A percentile compares a stretch with the other conserved stretches of the same genome.
These are phyloP conservation scores for Polymixis flavicincta DNA, from an alignment of 2,888 invertebrate genomes.

Conservation along the genomic window DNA sequence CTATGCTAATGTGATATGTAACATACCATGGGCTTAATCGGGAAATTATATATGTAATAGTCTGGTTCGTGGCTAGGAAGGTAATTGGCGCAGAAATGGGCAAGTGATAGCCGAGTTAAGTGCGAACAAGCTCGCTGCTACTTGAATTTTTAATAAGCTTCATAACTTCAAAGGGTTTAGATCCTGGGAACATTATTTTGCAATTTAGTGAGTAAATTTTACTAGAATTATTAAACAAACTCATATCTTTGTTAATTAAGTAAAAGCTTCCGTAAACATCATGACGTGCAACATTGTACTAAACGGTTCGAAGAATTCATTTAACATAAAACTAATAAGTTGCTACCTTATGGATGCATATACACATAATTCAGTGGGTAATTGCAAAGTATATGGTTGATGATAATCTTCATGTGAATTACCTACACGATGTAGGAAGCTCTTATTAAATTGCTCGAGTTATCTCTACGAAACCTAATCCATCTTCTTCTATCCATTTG, in stretches of 20 bases:
- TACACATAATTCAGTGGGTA: not conserved
- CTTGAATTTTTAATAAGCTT: slow-evolving; percentile 47
- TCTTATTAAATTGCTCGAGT: not conserved
- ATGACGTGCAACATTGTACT: slow-evolving; percentile 12
- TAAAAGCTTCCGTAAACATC: not conserved
- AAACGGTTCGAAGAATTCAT: not conserved
- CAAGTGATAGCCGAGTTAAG: slow-evolving; percentile 46
- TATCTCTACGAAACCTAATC: not conserved
- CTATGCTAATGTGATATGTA: slow-evolving; percentile 57
- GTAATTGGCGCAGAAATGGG: slow-evolving; percentile 50
- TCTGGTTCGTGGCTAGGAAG: slow-evolving; percentile 7
- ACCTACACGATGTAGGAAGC: not conserved
- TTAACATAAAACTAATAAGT: not conserved
- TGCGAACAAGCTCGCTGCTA: slow-evolving; percentile 39
- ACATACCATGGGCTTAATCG: slow-evolving; percentile 50
- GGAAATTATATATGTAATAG: slow-evolving; percentile 65
- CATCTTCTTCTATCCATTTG: not conserved
- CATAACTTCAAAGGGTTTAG: slow-evolving; percentile 49
- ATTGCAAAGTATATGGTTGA: slow-evolving; percentile 15
- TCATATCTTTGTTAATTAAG: not conserved
- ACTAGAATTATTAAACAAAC: slow-evolving; percentile 1
- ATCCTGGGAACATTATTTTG: slow-evolving; percentile 30
- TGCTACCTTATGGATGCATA: not conserved
- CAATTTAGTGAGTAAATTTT: slow-evolving; percentile 8
- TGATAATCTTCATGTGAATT: not conserved